These are phyloP conservation scores for Drosophila miranda DNA, from an alignment of 1,140 invertebrate genomes.

Conservation along the genomic window DNA sequence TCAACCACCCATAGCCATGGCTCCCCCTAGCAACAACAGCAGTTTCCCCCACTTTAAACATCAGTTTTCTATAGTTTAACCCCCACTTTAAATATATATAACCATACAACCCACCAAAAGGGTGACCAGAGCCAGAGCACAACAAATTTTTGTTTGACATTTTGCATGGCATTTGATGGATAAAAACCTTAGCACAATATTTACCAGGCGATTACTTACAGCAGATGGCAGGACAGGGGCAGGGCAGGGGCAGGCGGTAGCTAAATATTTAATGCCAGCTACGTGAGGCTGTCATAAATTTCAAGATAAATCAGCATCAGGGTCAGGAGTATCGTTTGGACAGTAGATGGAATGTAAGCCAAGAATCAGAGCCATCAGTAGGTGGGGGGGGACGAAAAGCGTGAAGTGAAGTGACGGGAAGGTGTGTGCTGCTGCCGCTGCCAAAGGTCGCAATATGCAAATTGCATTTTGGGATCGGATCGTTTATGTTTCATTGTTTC, in stretches of 20 bases:
- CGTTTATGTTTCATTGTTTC: slow-evolving; percentile 30
- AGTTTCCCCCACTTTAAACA: no score
- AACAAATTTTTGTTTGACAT: slow-evolving; percentile 47
- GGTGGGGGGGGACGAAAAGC: slow-evolving; percentile 46
- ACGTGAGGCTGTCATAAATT: slow-evolving; percentile 60
- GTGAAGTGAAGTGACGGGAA: slow-evolving; percentile 24
- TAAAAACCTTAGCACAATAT: slow-evolving; percentile 22
- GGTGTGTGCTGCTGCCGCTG: slow-evolving; percentile 2
- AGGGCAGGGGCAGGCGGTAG: background rate
- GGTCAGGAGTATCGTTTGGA: slow-evolving; percentile 43
- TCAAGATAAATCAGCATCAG: slow-evolving; percentile 65
- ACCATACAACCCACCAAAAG: no score
- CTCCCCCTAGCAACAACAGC: no score
- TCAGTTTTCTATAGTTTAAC: no score
- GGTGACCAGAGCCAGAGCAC: no score
- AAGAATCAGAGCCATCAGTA: slow-evolving; percentile 13
- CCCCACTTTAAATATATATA: no score
- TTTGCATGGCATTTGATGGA: slow-evolving; percentile 43
- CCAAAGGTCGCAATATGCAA: slow-evolving; percentile 72
- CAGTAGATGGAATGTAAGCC: slow-evolving; percentile 35
- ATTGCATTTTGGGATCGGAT: slow-evolving; percentile 50
- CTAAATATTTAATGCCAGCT: slow-evolving; percentile 39
- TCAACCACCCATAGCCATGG: no score
- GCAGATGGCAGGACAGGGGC: background rate
- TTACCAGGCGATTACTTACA: slow-evolving; percentile 30